phyloP scores from a whole-genome alignment of 2,797 vertebrate species.

The Glyptemys insculpta region DNA sequence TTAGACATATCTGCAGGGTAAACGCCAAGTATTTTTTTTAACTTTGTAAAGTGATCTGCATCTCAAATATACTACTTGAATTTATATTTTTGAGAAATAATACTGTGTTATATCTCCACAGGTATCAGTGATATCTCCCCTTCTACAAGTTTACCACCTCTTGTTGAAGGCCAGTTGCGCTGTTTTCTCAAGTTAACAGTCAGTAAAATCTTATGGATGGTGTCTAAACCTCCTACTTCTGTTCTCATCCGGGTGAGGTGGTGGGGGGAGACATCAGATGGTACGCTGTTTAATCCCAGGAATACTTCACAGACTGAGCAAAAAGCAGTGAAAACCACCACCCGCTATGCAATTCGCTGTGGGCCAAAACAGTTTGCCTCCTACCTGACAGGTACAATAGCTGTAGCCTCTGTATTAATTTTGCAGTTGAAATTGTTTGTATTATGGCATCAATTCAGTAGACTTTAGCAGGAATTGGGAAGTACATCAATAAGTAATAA shows the following conservation, averaged over 20 bases:
- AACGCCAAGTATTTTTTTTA: not conserved
- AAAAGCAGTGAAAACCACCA: constrained; percentile 84
- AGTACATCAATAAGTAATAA: not conserved
- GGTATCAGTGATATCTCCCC: constrained; percentile 85
- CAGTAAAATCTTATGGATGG: constrained; percentile 88
- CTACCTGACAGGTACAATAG: constrained; percentile 90
- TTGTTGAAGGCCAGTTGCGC: constrained; percentile 92
- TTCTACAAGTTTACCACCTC: constrained; percentile 91
- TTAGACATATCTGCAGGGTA: not conserved
- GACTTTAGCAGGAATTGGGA: rapidly evolving
- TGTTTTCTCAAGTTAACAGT: constrained; percentile 91
- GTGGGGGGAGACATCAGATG: constrained; percentile 94
- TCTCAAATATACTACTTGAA: not conserved
- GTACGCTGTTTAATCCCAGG: constrained; percentile 89
- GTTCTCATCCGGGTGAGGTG: constrained; percentile 89
- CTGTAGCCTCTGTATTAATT: not conserved
- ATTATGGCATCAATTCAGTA: not conserved
- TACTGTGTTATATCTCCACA: constrained; percentile 62
- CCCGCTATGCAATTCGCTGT: constrained; percentile 91
- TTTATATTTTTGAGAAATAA: not conserved
- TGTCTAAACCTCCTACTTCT: constrained; percentile 82
- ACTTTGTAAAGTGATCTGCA: not conserved
- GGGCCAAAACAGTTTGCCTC: constrained; percentile 93
- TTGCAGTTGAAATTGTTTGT: not conserved
- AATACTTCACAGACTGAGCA: constrained; percentile 84